phyloP scores from a whole-genome alignment of 2,113 vertebrate species.

The Atrichornis clamosus region DNA sequence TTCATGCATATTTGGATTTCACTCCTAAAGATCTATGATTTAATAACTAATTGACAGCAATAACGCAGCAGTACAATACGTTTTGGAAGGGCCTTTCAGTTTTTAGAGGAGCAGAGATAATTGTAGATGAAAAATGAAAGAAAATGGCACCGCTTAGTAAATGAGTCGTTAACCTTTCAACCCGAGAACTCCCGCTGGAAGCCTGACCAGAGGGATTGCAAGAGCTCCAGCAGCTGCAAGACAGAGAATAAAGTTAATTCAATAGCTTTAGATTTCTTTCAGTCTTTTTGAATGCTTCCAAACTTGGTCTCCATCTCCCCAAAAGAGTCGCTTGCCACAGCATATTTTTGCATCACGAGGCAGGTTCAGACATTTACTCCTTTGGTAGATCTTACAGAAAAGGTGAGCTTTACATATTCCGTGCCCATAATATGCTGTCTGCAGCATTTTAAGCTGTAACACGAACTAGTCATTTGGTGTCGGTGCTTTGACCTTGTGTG shows the following conservation, averaged over 20 bases:
- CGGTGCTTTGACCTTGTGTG: not conserved
- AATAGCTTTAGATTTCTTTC: constrained; percentile 38
- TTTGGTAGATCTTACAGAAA: not conserved
- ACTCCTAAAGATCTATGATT: constrained; percentile 51
- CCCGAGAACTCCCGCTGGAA: constrained; percentile 40
- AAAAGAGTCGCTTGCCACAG: not conserved
- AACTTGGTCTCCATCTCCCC: not conserved
- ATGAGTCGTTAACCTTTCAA: constrained; percentile 73
- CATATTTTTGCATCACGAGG: not conserved
- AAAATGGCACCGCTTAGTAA: constrained; percentile 62
- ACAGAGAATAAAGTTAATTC: constrained; percentile 48
- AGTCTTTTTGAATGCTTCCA: not conserved
- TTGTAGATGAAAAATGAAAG: constrained; percentile 71
- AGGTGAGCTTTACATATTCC: not conserved
- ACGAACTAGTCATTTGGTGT: not conserved
- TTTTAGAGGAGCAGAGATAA: constrained; percentile 70
- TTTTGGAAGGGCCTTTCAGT: constrained; percentile 34
- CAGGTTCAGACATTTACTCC: not conserved
- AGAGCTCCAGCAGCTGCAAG: constrained; percentile 20
- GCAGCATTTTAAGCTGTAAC: not conserved
- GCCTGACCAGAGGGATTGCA: constrained; percentile 52
- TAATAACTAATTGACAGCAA: constrained; percentile 73
- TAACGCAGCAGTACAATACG: constrained; percentile 53
- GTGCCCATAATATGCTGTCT: not conserved
- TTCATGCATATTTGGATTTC: constrained; percentile 62